Conservation (phyloP, 2,797 vertebrate genomes). For the Melanotaenia boesemani region DNA sequence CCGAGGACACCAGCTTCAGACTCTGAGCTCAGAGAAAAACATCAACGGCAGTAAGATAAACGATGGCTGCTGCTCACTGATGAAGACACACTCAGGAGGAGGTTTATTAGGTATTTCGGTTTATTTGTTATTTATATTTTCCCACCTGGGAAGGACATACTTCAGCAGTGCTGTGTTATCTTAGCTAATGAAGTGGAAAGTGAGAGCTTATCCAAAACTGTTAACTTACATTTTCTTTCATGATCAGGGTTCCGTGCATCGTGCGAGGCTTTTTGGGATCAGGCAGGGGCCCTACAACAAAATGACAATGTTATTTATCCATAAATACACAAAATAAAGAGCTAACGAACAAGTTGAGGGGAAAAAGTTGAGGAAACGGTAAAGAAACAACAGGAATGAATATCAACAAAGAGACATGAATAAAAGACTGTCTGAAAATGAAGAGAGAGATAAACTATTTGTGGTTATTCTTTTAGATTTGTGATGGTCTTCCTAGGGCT, state of each 20-base stretch:
- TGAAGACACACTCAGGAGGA: slow-evolving; percentile 1
- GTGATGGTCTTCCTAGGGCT: no score
- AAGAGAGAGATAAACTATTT: no score
- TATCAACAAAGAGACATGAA: not conserved
- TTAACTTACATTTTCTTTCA: slow-evolving; percentile 94
- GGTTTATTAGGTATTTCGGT: not conserved
- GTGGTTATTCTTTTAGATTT: no score
- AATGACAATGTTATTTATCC: not conserved
- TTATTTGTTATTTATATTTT: no score
- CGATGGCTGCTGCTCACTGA: not conserved
- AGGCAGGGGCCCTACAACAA: slow-evolving; percentile 85
- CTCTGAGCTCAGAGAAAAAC: slow-evolving; percentile 74
- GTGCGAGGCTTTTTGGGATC: slow-evolving; percentile 92
- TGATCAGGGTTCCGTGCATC: slow-evolving; percentile 95
- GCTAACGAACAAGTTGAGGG: not conserved
- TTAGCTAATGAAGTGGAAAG: no score
- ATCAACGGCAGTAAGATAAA: not conserved
- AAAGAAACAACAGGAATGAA: not conserved
- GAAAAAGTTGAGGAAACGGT: not conserved
- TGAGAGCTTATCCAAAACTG: not conserved
- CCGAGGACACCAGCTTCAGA: slow-evolving; percentile 92
- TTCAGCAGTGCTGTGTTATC: no score
- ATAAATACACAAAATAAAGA: not conserved
- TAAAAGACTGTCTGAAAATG: no score
- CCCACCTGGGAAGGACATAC: no score